These are phyloP conservation scores for Ectobius pallidus DNA, from an alignment of 2,888 invertebrate genomes.

Conservation along the genomic window DNA sequence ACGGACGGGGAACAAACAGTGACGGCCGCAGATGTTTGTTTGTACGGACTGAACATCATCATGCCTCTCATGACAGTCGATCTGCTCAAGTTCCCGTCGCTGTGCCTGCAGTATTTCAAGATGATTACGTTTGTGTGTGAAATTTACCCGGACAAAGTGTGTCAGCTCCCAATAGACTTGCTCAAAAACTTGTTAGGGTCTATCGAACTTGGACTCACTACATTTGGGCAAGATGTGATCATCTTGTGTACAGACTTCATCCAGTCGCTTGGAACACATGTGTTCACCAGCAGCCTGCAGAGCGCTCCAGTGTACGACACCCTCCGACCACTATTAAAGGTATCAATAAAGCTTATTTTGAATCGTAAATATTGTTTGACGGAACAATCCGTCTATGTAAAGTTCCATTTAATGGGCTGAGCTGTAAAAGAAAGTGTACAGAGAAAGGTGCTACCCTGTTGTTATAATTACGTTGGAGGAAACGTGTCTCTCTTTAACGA, in stretches of 20 bases:
- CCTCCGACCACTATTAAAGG: slow-evolving; percentile 59
- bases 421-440: no score
- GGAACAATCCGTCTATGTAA: no score
- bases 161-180: slow-evolving; percentile 57
- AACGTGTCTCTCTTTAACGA: no score
- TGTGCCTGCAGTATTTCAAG: slow-evolving; percentile 66
- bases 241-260: slow-evolving; percentile 65
- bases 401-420: no score
- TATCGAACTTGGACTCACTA: slow-evolving; percentile 65
- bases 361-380: no score
- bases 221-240: slow-evolving; percentile 64
- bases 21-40: slow-evolving; percentile 65
- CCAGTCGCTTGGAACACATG: slow-evolving; percentile 59
- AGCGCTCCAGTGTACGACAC: slow-evolving; percentile 53
- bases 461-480: no score
- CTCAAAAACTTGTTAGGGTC: slow-evolving; percentile 61
- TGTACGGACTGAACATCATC: slow-evolving; percentile 72
- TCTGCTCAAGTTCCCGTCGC: slow-evolving; percentile 70
- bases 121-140: slow-evolving; percentile 70
- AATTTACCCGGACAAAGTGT: slow-evolving; percentile 66
- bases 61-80: slow-evolving; percentile 76
- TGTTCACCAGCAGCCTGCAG: slow-evolving; percentile 52
- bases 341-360: no score
- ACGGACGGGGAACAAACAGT: slow-evolving; percentile 50
- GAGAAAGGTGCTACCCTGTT: no score